A percentile compares a stretch with the other conserved stretches of the same genome.
Conservation (phyloP, 2,797 vertebrate species). For the Heteromormyrus szaboi region DNA sequence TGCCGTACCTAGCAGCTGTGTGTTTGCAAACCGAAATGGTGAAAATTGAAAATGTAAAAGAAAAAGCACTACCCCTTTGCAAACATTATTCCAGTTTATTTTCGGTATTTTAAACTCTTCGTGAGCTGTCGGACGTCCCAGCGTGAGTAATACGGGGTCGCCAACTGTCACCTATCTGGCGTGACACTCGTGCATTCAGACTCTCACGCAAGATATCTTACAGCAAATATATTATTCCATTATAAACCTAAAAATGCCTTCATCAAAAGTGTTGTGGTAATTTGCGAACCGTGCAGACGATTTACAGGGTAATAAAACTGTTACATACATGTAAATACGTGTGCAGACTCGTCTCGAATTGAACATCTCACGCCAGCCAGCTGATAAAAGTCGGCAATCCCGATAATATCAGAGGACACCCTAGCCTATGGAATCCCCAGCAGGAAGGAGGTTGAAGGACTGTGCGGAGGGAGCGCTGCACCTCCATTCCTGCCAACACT, state of each 20-base stretch:
- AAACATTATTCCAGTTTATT: neutral
- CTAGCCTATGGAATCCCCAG: neutral
- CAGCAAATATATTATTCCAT: neutral
- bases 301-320: neutral
- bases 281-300: neutral
- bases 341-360: neutral
- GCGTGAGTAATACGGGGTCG: neutral
- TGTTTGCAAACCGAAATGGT: neutral
- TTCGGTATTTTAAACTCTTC: neutral
- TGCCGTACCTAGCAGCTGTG: neutral
- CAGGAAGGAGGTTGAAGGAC: neutral
- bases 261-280: neutral
- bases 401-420: neutral
- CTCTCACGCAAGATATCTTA: neutral
- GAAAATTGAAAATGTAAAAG: neutral
- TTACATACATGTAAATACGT: neutral
- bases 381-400: neutral
- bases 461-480: neutral
- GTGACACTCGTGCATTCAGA: neutral
- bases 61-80: neutral
- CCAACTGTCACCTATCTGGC: neutral
- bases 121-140: neutral
- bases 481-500: neutral
- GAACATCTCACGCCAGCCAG: neutral
- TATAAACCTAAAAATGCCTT: neutral